Base-by-base conservation (phyloP, 1,140 invertebrate species). In the Melipona quadrifasciata region DNA sequence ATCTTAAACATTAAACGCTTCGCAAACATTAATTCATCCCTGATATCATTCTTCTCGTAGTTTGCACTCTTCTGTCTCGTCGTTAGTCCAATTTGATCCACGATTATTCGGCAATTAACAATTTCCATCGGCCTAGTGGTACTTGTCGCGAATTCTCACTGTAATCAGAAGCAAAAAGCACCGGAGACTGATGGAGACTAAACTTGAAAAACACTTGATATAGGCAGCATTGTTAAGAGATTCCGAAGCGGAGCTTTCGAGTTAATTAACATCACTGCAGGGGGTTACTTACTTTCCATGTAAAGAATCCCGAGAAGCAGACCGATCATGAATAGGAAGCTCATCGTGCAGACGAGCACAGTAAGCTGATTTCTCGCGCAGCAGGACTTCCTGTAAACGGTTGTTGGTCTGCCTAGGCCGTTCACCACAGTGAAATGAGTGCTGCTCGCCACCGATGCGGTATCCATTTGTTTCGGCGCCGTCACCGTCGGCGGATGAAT, bases 401-500 rank as follows among this genome's bases (percentile, higher is more conserved):
- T 94, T 79, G 87, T 94, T 68, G 96, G 96, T 93, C 96, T 96
- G 61, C 96, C 96, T 90, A 97, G 96, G 24, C 97, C 97, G 91
- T 97, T 97, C 70, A 98, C 96, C 65, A 98, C 97, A 11, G 97
- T 98, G 92, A 98, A 98, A 93, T 98, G 97, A 80, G 97, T 98
- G 81, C 97, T 98, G 93, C 97, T 97, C 53, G 97, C 97, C 81
- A 97, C 95, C n/a, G 97, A 98, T 34, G 95, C 95, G 58, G 96
- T 96, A 89, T 97, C 97, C 75, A 95, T 91, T 81, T 93, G 91
- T 90, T 95, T 94, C 65, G 93, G 89, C 71, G 88, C 89, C 86
- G 93, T 93, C 84, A 91, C 91, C 89, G 90, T 93, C 68, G 95
- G 95, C 85, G 96, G 95, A 92, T 97, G 95, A 91, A 97, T 96